A percentile compares a stretch with the other conserved stretches of the same genome.
phyloP scores from a whole-genome alignment of 2,888 invertebrate species.

The Aphidius colemani region DNA sequence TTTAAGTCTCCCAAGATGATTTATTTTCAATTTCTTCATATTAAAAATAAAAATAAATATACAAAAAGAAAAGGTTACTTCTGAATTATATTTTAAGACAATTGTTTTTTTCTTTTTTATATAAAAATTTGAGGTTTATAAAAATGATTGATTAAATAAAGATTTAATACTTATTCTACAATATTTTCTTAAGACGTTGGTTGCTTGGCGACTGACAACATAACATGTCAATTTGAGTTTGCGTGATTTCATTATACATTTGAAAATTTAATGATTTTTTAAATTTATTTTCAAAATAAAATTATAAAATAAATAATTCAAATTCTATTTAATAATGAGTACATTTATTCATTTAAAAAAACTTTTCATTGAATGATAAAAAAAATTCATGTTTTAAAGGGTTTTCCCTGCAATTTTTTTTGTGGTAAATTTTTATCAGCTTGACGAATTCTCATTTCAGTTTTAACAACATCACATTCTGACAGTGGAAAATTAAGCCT shows the following conservation, averaged over 20 bases:
- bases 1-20: neutral
- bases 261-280: no score
- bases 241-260: no score
- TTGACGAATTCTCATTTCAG: slow-evolving; percentile 42
- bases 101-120: no score
- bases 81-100: neutral
- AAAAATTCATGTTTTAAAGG: slow-evolving; percentile 38
- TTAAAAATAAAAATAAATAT: no score
- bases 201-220: slow-evolving; percentile 33
- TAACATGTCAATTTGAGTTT: no score
- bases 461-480: slow-evolving; percentile 43
- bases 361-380: neutral
- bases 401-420: slow-evolving; percentile 43
- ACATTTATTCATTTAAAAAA: no score
- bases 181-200: slow-evolving; percentile 22
- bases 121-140: no score
- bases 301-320: no score
- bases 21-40: slow-evolving; percentile 1
- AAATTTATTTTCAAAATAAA: no score
- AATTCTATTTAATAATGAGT: no score
- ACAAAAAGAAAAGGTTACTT: neutral
- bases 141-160: no score
- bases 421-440: slow-evolving; percentile 37
- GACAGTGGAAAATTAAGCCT: slow-evolving; percentile 44
- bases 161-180: no score